These are phyloP conservation scores for Trogon melanurus DNA, from an alignment of 2,113 vertebrate species.

Conservation along the genomic window DNA sequence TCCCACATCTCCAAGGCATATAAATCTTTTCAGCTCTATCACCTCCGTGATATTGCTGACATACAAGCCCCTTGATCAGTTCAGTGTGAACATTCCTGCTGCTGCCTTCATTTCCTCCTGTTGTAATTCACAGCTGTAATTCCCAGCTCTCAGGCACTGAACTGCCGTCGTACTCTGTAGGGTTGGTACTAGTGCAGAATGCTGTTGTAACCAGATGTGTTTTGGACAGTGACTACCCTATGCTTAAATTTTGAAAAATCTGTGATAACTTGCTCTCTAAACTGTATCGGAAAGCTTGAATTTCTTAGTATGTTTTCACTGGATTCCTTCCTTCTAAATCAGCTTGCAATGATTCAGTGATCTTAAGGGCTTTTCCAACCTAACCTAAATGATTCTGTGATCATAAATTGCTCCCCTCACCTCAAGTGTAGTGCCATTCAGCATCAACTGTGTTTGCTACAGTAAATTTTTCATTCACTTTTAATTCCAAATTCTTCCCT, in stretches of 20 bases:
- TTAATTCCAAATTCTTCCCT: not conserved
- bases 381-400: not conserved
- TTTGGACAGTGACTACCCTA: not conserved
- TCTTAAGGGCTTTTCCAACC: not conserved
- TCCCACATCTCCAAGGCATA: not conserved
- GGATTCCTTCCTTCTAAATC: not conserved
- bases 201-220: rapidly evolving
- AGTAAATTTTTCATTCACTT: not conserved
- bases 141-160: not conserved
- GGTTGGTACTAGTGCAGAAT: not conserved
- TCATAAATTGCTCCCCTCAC: not conserved
- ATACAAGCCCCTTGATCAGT: slow-evolving; percentile 23
- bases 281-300: not conserved
- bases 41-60: not conserved
- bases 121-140: slow-evolving; percentile 2
- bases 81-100: slow-evolving; percentile 34
- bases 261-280: not conserved
- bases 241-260: not conserved
- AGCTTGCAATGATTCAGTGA: not conserved
- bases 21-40: slow-evolving; percentile 22
- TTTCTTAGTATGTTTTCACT: not conserved
- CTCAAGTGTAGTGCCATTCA: not conserved
- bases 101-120: slow-evolving; percentile 40
- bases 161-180: not conserved
- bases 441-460: not conserved